Evolutionary conservation across 2,113 vertebrate species (phyloP), one percentile per base, ranked within the genome.

Genomic region (Leuciscus idus): DNA sequence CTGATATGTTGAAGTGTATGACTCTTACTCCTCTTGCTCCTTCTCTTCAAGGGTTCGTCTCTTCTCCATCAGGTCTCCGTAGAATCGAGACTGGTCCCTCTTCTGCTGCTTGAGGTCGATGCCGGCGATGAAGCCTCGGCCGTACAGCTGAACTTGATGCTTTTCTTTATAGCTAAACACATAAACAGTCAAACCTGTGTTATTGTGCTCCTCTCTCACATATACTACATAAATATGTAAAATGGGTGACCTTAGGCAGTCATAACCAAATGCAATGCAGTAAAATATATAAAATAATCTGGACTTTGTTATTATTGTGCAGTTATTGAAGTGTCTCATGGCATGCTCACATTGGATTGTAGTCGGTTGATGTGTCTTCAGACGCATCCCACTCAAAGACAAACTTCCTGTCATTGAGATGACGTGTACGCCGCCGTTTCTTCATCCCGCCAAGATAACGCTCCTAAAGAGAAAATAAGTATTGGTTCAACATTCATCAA

Each of bases 381-480:
- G 98, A 99, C 0, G 98, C 98, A 0, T 99, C 98, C 98, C 98
- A 99, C 92, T 99, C 98, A 0, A 99, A 99, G 72, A 99, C 98
- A 64, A 99, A 99, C 92, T 99, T 99, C 87, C 98, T 96, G 93
- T 99, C 98, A 0, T 99, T 99, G 43, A 99, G 94, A 92, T 99
- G 98, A 48, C 98, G 96, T 1, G 98, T 99, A 46, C 98, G 93
- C 17, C 98, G 92, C 4, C 98, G 95, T 91, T 99, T 99, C 94
- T 99, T 99, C 89, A 97, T 88, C 5, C 98, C 98, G 0, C 98
- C 98, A 8, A 99, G 93, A 91, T 99, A 99, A 12, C 98, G 97
- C 73, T 99, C 98, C 98, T 99, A 90, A 57, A 70, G 88, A 68
- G 12, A n/a, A 77, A 52, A 72, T 6, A 43, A 68, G 68, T 33